Conservation (phyloP, 2,113 vertebrate genomes). For the Ellobius talpinus region DNA sequence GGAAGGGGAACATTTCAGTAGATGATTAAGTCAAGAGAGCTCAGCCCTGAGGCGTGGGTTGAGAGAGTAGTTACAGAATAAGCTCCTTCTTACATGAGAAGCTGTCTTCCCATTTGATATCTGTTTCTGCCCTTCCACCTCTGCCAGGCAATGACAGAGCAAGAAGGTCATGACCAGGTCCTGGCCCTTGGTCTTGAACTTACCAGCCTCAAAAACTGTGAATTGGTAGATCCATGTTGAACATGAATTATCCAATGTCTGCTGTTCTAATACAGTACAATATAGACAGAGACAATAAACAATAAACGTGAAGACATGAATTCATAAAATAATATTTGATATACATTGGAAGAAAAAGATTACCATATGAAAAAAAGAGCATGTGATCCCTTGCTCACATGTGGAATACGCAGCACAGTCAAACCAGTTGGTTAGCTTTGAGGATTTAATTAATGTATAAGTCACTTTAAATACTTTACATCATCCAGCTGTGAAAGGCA, state of each 20-base stretch:
- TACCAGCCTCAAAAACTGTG: background rate
- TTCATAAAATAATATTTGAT: conserved; percentile 52
- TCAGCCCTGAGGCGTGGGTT: too few relatives aligned
- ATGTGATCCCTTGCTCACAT: conserved; percentile 41
- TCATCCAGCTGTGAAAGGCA: conserved; percentile 62
- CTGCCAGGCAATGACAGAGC: too few relatives aligned
- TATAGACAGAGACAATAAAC: background rate
- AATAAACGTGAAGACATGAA: background rate
- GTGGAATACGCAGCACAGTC: conserved; percentile 37
- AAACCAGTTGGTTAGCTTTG: conserved; percentile 76
- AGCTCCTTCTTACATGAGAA: background rate
- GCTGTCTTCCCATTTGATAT: too few relatives aligned
- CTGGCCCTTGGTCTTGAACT: background rate
- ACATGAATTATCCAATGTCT: background rate
- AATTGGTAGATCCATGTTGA: background rate
- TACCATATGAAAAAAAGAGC: conserved; percentile 56
- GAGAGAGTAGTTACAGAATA: background rate
- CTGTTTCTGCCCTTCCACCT: background rate
- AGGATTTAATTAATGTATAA: conserved; percentile 80
- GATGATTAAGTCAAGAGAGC: background rate
- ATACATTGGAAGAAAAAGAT: conserved; percentile 46
- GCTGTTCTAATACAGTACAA: background rate
- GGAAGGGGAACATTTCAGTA: too few relatives aligned
- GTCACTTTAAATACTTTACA: conserved; percentile 76
- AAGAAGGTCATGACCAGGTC: background rate